Evolutionary conservation across 2,113 vertebrate species (phyloP).

Genomic region (Channa argus): DNA sequence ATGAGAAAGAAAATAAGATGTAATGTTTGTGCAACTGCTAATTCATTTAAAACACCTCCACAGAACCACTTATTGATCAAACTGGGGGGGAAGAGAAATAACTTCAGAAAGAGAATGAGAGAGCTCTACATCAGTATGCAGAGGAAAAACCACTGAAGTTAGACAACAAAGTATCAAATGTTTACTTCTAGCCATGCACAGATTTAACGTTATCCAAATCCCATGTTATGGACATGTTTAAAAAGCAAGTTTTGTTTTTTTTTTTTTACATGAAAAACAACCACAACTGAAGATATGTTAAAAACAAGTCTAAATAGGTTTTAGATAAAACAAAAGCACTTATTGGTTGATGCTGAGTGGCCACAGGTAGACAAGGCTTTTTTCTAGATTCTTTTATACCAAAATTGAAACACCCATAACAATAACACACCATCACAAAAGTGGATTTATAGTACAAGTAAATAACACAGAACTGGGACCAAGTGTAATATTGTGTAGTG

Average conservation of each 20-base stretch:
- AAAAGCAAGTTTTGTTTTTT: neutral
- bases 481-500: neutral
- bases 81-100: constrained; percentile 46
- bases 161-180: constrained; percentile 3
- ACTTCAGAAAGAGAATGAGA: constrained; percentile 24
- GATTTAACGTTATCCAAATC: neutral
- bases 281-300: neutral
- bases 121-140: constrained; percentile 14
- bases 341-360: too few relatives aligned
- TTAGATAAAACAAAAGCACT: too few relatives aligned
- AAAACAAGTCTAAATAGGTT: too few relatives aligned
- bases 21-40: constrained; percentile 44
- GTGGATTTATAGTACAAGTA: neutral
- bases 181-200: neutral
- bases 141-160: neutral
- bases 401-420: too few relatives aligned
- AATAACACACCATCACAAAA: neutral
- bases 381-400: too few relatives aligned
- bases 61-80: constrained; percentile 75
- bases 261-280: neutral
- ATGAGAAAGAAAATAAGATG: constrained; percentile 41
- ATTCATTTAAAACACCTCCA: constrained; percentile 69
- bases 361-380: too few relatives aligned
- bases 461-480: constrained; percentile 5
- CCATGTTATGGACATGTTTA: neutral